Evolutionary conservation across 2,797 vertebrate species (phyloP).

Genomic region (Labroides dimidiatus): DNA sequence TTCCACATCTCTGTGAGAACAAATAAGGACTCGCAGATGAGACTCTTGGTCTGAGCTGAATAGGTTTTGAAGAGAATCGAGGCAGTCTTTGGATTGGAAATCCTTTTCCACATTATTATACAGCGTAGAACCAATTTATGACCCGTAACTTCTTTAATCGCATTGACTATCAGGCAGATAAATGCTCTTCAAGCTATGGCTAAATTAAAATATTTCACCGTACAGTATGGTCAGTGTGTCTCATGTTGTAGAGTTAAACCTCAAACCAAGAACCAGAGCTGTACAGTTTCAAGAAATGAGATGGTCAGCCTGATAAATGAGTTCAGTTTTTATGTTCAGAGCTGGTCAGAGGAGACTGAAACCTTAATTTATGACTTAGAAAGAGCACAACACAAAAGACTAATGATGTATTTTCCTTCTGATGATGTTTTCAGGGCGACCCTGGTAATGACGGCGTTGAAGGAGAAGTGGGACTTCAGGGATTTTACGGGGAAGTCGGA

Average conservation of each 20-base stretch:
- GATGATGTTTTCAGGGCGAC: conserved; percentile 80
- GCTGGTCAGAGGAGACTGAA: conserved; percentile 29
- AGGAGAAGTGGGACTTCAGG: conserved; percentile 81
- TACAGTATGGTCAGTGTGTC: conserved; percentile 40
- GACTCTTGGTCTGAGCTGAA: conserved; percentile 78
- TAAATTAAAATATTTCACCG: conserved; percentile 56
- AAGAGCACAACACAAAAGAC: conserved; percentile 24
- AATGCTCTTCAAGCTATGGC: conserved; percentile 66
- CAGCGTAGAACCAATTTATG: conserved; percentile 63
- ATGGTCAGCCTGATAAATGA: conserved; percentile 35
- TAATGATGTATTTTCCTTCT: conserved; percentile 51
- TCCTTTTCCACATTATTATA: conserved; percentile 79
- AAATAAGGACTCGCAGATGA: conserved; percentile 82
- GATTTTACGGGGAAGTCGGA: conserved; percentile 86
- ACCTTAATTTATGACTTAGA: conserved; percentile 13
- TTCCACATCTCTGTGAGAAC: conserved; percentile 84
- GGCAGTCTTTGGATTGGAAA: conserved; percentile 72
- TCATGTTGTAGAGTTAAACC: conserved; percentile 41
- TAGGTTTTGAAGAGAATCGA: conserved; percentile 74
- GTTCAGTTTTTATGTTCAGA: conserved; percentile 17
- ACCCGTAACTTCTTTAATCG: conserved; percentile 73
- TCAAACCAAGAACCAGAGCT: conserved; percentile 38
- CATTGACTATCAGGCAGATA: conserved; percentile 57
- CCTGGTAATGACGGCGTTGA: conserved; percentile 79
- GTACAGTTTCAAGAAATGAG: conserved; percentile 33